A percentile compares a stretch with the other conserved stretches of the same genome.
Evolutionary conservation across 2,113 vertebrate species (phyloP).

Genomic region (Mesembrinibis cayennensis): DNA sequence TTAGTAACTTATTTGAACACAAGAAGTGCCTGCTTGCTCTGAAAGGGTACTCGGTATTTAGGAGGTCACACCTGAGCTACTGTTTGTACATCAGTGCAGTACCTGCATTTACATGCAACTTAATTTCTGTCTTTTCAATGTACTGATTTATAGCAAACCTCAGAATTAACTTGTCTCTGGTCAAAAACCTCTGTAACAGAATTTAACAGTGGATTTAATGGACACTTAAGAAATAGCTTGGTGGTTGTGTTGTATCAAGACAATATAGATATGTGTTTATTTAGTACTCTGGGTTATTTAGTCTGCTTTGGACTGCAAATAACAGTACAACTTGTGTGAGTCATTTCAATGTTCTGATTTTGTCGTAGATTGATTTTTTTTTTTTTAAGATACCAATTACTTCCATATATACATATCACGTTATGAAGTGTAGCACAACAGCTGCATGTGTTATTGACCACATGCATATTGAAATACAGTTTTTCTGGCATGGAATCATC

Average conservation of each 20-base stretch:
- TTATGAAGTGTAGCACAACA: not conserved
- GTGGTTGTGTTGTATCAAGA: not conserved
- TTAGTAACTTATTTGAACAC: not conserved
- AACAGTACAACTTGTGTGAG: not conserved
- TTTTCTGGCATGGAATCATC: not conserved
- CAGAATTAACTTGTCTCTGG: not conserved
- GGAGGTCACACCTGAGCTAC: not conserved
- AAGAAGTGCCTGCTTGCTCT: not conserved
- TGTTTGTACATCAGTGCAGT: not conserved
- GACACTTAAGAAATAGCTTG: not conserved
- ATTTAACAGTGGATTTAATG: not conserved
- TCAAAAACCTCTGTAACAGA: not conserved
- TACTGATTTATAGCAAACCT: not conserved
- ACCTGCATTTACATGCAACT: not conserved
- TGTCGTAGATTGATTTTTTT: not conserved
- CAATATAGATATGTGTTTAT: not conserved
- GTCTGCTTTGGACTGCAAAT: not conserved
- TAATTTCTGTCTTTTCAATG: not conserved
- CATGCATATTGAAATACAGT: not conserved
- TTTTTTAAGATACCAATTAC: not conserved
- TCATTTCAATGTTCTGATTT: not conserved
- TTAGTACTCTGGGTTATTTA: not conserved
- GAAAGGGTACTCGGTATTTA: not conserved
- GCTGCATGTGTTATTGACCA: not conserved
- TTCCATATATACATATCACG: not conserved